Evolutionary conservation across 2,888 invertebrate genomes (phyloP), one percentile per base, ranked within the genome.

Genomic region (Octodonta nipae): DNA sequence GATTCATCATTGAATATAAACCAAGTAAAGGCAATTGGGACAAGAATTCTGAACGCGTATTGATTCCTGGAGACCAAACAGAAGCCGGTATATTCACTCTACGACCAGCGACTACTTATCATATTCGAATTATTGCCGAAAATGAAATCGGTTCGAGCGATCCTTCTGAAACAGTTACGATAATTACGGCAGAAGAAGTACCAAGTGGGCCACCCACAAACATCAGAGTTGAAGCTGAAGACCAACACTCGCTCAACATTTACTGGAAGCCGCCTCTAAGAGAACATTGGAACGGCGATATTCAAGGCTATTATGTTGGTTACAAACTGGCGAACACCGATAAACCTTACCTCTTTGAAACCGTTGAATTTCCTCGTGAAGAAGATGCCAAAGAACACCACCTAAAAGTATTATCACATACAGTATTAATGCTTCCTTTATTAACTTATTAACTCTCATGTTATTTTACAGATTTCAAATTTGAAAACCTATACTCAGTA

Each of bases 91-190:
- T 89, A 6, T 85, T 83, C 56, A 87, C 85, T 54, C 67, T 91
- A 5, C 73, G 82, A 47, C 91, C 91, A 14, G 87, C 89, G 16
- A 91, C 91, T 2, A 86, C 87, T 1, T 93, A 93, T 56, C 88
- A 92, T 55, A 76, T 92, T 47, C 71, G 89, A 43, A 86, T 93
- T 51, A 83, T 89, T 2, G 91, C 91, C 35, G 87, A 91, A 64
- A 93, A 93, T 54, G 86, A 86, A 60, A 78, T 92, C 40, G 92
- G 93, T 32, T 75, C 78, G n/a, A 91, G 92, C 15, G 83, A 84
- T 45, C 85, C 88, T 2, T 92, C 92, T 1, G 88, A 91, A 54
- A 82, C 85, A 2, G 88, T 92, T 2, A 85, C 85, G 2, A 92
- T 93, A 42, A 91, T 91, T 41, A 95, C 95, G 15, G 88, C 91